Evolutionary conservation across 2,888 invertebrate genomes (phyloP), one percentile per base, ranked within the genome.

Genomic region (Drosophila robusta): DNA sequence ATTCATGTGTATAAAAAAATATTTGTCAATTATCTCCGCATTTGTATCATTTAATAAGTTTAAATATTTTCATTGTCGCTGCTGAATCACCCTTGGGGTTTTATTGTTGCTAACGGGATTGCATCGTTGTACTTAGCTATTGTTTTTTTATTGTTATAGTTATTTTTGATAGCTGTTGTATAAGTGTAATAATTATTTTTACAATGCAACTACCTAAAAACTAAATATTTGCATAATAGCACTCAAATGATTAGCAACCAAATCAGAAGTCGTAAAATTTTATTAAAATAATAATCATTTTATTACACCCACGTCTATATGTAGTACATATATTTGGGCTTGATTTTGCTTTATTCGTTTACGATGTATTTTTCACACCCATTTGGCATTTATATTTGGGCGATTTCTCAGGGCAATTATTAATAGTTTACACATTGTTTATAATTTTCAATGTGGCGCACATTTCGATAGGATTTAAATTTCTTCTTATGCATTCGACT

Each of bases 361-460:
- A 77, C 56, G 60, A 54, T 54, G 12, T 55, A 41, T 55, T 50
- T 74, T 50, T 72, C 77, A 77, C 60, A 74, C 60, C 16, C 49
- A 34, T 71, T 66, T 39, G 51, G 36, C 62, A 69, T 63, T 49
- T 18, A 29, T 51, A n/a, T 63, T 65, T 49, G 22, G 52, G n/a
- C 56, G 54, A 75, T 67, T 75, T 66, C 41, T 45, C 65, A 75
- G 51, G 55, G 14, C 58, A 63, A 70, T 63, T 63, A 75, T 44
- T 63, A 54, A 67, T 46, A 75, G 47, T 60, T 75, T 66, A 50
- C 54, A 72, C 62, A 63, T 73, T 75, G 75, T 75, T 84, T 81
- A 80, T 63, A 62, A 47, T 55, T 60, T 56, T 52, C 29, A 22
- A 62, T 55, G 38, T 32, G 36, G 46, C 39, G 39, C 61, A 61